Evolutionary conservation across 1,140 invertebrate species (phyloP), one percentile per base, ranked within the genome.

Genomic region (Rhizoglyphus robini): DNA sequence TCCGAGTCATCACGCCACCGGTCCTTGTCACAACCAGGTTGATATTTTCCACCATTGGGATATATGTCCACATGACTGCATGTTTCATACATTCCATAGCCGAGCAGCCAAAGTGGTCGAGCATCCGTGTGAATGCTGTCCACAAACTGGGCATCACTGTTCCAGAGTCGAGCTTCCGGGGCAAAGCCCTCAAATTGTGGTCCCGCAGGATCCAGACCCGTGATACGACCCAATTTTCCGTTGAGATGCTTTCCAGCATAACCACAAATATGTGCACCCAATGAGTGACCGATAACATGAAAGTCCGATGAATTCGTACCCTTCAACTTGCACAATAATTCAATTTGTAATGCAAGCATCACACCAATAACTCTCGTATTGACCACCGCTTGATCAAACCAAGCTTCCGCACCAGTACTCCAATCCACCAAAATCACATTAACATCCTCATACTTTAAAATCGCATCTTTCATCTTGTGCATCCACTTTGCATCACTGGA

Each of bases 41-140:
- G 89, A 68, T 88, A 84, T 72, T 86, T 86, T 3, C 88, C 88
- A 70, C 88, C 88, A 75, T 91, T 91, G 0, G 88, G 88, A 73
- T 90, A 91, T 74, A 90, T 90, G 74, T 91, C 88, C 66, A 90
- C 73, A 72, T 90, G 87, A 0, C 88, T 88, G 68, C 87, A 86
- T 0, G 87, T 83, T 72, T 89, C 84, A 13, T 83, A 85, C 83
- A 89, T 90, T 38, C 88, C 88, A 15, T 67, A 88, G 67, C 87
- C 87, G 4, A 57, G 75, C 0, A 88, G 88, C 47, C 18, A 20
- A 8, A 8, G 36, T 46, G 4, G 4, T 11, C 23, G 83, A 0
- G 54, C 27, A 41, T 75, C 70, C n/a, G 81, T 82, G 73, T 96
- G 91, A 58, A 96, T 93, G 0, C 93, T 88, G 73, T 96, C 93